Evolutionary conservation across 2,888 invertebrate species (phyloP), one percentile per base, ranked within the genome.

Genomic region (Bibio marci): DNA sequence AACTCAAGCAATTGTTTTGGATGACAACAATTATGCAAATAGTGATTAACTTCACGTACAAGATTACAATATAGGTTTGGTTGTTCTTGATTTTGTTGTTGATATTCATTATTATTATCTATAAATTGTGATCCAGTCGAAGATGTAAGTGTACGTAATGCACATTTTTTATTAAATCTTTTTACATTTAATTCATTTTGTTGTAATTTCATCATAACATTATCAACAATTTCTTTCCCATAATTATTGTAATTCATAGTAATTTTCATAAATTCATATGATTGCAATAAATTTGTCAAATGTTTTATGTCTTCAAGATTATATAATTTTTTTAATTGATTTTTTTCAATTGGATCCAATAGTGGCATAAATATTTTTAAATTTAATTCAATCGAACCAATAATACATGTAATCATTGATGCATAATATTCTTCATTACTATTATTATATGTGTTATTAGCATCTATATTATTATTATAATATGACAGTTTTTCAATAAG

Each of bases 301-400:
- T 71, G 70, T 15, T 58, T 54, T 3, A 82, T 70, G 55, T 87
- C 81, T 48, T 83, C 74, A 18, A 67, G 57, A 12, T 75, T 63
- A 47, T 86, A 81, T 33, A 70, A 58, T 10, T 77, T 67, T 59
- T 83, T 83, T 0, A 88, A 57, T 1, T 71, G 65, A 45, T 76
- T 71, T 57, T 87, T 87, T 41, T 80, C 74, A 0, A 85, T 75
- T 1, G 90, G 88, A 65, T 94, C 94, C 5, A 91, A 77, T 1
- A 73, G 58, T 14, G 77, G 78, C 11, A 79, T 63, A 53, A 73
- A 69, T 0, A 72, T 65, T 51, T 74, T 67, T 4, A 79, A 53
- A 46, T 65, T 62, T 1, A 70, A 53, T 48, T 73, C 69, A 1
- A 75, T 46, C 15, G 70, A 56, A 46, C 75, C 75, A 4, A 56